Evolutionary conservation across 2,113 vertebrate species (phyloP).

Genomic region (Gobius niger): DNA sequence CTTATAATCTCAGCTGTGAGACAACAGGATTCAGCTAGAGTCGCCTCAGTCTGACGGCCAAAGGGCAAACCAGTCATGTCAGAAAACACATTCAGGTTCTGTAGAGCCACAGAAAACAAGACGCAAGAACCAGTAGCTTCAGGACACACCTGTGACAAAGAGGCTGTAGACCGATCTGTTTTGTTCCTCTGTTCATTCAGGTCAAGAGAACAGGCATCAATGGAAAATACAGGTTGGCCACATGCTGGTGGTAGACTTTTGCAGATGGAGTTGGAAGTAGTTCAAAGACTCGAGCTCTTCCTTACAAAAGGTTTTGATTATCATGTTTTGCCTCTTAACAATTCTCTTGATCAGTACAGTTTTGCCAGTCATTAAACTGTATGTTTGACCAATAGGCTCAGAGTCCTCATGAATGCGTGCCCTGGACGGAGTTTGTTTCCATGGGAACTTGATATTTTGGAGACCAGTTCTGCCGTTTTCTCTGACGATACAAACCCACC

Average conservation of each 20-base stretch:
- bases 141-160: constrained; percentile 51
- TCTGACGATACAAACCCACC: constrained; percentile 42
- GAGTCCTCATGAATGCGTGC: constrained; percentile 51
- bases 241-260: background rate
- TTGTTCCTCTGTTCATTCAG: constrained; percentile 21
- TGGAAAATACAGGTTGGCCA: background rate
- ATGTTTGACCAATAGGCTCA: constrained; percentile 58
- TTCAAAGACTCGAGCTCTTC: background rate
- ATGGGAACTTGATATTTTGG: constrained; percentile 69
- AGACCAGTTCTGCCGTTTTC: constrained; percentile 36
- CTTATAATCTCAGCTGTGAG: background rate
- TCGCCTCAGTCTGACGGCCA: constrained; percentile 34
- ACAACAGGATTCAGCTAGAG: background rate
- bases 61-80: constrained; percentile 62
- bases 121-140: constrained; percentile 27
- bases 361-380: constrained; percentile 33
- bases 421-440: constrained; percentile 66
- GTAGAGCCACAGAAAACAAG: constrained; percentile 55
- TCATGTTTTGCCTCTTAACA: background rate
- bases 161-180: constrained; percentile 13
- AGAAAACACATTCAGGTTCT: constrained; percentile 57
- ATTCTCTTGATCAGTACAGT: constrained; percentile 23
- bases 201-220: constrained; percentile 8
- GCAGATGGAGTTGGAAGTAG: background rate
- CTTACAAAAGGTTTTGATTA: background rate